Base-by-base conservation (phyloP, 2,113 vertebrate genomes). In the Clupea harengus region DNA sequence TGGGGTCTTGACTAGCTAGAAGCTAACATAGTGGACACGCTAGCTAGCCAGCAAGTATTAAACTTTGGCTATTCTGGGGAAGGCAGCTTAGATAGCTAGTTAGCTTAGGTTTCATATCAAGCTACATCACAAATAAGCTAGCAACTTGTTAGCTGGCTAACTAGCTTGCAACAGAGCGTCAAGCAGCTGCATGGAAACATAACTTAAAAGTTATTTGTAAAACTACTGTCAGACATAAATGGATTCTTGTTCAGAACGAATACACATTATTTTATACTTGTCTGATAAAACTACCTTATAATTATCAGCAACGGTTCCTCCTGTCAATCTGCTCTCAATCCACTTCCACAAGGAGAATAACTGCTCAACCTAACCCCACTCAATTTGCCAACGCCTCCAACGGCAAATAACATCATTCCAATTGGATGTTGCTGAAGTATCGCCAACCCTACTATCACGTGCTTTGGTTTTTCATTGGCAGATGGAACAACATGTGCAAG, bases 221-320 rank as follows among this genome's bases (percentile, higher is more conserved):
- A 15, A 17, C 15, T 78, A 5, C 72, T 78, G 28, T 39, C 72
- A 17, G 28, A 15, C 4, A 39, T 11, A 78, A 32, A 8, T 39
- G 39, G 28, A 78, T 18, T 44, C 72, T 39, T 17, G 72, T 2
- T 39, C 28, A 78, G 10, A 44, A 11, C 11, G 28, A 32, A 78
- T 13, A 78, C 1, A 18, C 72, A 78, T 78, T 10, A 78, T 44
- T 39, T 2, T 32, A 39, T 4, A 78, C 25, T 78, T 78, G 72
- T 78, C 72, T 78, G 28, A 78, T 17, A 75, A 78, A 78, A 78
- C 72, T 78, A 78, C 72, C 72, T 78, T 78, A 78, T 44, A 78
- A 78, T 78, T 78, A 78, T 32, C 72, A 78, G 72, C 72, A 78
- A 78, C 9, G 72, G 32, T 78, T 78, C 72, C 72, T 78, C 72